phyloP scores from a whole-genome alignment of 1,140 invertebrate genomes.

The Drosophila orosa region DNA sequence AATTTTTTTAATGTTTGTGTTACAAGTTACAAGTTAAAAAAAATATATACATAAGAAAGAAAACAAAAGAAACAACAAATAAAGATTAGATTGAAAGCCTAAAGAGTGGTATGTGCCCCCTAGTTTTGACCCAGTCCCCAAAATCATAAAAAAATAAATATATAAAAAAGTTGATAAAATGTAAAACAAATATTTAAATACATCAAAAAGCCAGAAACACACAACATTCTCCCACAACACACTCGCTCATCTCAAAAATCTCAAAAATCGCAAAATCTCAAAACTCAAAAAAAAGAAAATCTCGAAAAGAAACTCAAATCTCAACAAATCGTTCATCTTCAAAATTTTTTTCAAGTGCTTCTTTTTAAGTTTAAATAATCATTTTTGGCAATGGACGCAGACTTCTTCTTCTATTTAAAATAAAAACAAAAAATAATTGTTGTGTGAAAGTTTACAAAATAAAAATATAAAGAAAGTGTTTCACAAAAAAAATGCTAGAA shows the following conservation, averaged over 20 bases:
- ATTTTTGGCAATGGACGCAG: conserved; percentile 55
- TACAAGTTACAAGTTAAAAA: conserved; percentile 1
- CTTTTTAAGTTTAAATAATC: conserved; percentile 20
- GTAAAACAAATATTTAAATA: neutral
- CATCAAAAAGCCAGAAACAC: neutral
- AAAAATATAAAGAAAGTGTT: conserved; percentile 1
- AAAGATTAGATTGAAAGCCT: conserved; percentile 25
- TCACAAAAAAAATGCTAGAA: conserved; percentile 14
- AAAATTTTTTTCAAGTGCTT: conserved; percentile 34
- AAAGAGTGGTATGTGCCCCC: conserved; percentile 48
- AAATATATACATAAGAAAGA: too few species aligned
- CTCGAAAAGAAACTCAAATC: conserved; percentile 1
- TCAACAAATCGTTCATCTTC: conserved; percentile 19
- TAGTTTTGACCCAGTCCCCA: conserved; percentile 36
- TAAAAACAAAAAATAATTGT: neutral
- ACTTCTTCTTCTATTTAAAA: conserved; percentile 32
- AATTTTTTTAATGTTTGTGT: conserved; percentile 18
- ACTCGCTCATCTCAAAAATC: conserved; percentile 9
- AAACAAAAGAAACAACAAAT: neutral
- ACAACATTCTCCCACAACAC: conserved; percentile 5
- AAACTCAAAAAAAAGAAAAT: neutral
- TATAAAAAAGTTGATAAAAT: neutral
- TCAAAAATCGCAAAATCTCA: conserved; percentile 1
- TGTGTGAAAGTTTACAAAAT: neutral
- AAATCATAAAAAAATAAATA: neutral